These are phyloP conservation scores for Cygnus atratus DNA, from an alignment of 2,113 vertebrate genomes.

Conservation along the genomic window DNA sequence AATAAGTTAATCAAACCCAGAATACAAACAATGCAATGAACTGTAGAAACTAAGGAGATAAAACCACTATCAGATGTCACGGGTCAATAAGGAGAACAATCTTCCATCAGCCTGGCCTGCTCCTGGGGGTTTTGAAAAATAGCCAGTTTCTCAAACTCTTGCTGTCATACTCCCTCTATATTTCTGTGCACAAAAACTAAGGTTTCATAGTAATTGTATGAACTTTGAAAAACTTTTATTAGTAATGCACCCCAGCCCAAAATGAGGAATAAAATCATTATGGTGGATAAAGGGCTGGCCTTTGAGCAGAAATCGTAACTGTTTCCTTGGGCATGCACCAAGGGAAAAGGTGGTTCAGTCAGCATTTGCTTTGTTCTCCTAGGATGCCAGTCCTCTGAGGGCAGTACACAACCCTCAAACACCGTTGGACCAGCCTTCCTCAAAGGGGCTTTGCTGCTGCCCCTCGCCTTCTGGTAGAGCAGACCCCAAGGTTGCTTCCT, in stretches of 20 bases:
- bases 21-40: neutral
- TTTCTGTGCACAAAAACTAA: neutral
- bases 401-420: neutral
- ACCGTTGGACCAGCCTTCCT: neutral
- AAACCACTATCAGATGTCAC: neutral
- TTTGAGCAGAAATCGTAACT: neutral
- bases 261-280: neutral
- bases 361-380: neutral
- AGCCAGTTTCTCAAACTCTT: neutral
- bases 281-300: neutral
- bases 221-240: neutral
- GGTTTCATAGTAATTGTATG: neutral
- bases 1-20: neutral
- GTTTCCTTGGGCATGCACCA: neutral
- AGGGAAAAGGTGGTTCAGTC: neutral
- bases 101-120: neutral
- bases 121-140: neutral
- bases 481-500: neutral
- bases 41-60: neutral
- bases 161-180: neutral
- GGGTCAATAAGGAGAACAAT: neutral
- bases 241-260: neutral
- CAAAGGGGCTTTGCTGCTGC: neutral
- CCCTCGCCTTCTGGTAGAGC: neutral
- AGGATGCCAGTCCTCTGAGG: neutral